Base-by-base conservation (phyloP, 2,888 invertebrate genomes). In the Polietes domitor region DNA sequence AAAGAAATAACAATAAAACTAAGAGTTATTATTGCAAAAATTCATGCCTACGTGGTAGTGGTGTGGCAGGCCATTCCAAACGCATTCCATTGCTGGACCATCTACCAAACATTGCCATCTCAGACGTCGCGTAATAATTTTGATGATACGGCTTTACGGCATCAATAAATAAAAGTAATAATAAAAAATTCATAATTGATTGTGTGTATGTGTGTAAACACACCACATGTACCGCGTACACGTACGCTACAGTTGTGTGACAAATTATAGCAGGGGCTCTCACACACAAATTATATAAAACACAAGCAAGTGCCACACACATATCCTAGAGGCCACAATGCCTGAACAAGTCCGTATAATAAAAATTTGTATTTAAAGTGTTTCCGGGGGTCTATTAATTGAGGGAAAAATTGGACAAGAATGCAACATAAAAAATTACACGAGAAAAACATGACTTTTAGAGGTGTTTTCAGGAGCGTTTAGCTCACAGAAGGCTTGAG, bases 171-270 rank as follows among this genome's bases (percentile, higher is more conserved):
- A 68, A 68, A 65, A 68, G 26, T 47, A 41, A 26, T 6, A 24
- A 68, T 68, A 68, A 68, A 47, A n/a, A 68, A 68, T 47, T 15
- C 68, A 47, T 68, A 68, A 47, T n/a, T 21, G 68, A 43, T 68
- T 68, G 47, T 68, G 21, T 65, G 37, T 19, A n/a, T n/a, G n/a
- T n/a, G 41, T 15, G 26, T 24, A 24, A 26, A 9, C 15, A 58
- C 58, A 15, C 7, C 17, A 12, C 50, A 50, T 17, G 19, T 17
- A 50, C 43, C 10, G 50, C 3, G 50, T 50, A n/a, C 37, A 37
- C 10, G 12, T 37, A 37, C 37, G n/a, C 15, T n/a, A 58, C 58
- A 58, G 58, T 24, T 1, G 15, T 15, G 26, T 26, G 26, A 1
- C 1, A 12, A 26, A 58, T 26, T 58, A 4, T 58, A 58, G 58